phyloP scores from a whole-genome alignment of 2,888 invertebrate genomes.

The Oscheius sp. region DNA sequence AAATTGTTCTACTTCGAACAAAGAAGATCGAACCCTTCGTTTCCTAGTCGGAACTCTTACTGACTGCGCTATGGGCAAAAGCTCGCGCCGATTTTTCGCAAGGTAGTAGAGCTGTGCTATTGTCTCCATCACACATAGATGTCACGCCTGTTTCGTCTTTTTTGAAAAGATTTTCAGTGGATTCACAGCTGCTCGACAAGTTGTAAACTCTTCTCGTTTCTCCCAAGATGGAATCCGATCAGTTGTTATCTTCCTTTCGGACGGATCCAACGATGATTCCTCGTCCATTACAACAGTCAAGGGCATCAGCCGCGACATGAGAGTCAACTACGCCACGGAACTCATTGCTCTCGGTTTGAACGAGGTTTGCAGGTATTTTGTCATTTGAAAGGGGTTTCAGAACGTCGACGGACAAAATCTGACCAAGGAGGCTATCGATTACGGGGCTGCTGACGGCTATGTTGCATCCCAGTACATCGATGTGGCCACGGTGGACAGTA shows the following conservation, averaged over 20 bases:
- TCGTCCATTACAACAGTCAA: conserved; percentile 1
- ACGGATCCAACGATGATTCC: conserved; percentile 15
- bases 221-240: conserved; percentile 24
- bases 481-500: conserved; percentile 3
- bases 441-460: conserved; percentile 20
- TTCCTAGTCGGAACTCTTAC: too few relatives aligned
- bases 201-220: conserved; percentile 14
- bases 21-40: too few relatives aligned
- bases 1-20: too few relatives aligned
- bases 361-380: background rate
- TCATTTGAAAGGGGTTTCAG: background rate
- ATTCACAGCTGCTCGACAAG: conserved; percentile 25
- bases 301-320: conserved; percentile 20
- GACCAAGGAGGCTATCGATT: conserved; percentile 38
- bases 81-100: too few relatives aligned
- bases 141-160: too few relatives aligned
- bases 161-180: background rate
- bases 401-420: background rate
- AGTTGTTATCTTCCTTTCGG: conserved; percentile 32
- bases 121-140: too few relatives aligned
- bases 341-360: conserved; percentile 29
- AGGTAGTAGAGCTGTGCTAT: too few relatives aligned
- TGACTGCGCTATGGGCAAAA: too few relatives aligned
- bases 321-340: conserved; percentile 27
- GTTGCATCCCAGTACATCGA: conserved; percentile 32